A percentile compares a stretch with the other conserved stretches of the same genome.
These are phyloP conservation scores for Caprella mutica DNA, from an alignment of 2,888 invertebrate species.

Conservation along the genomic window DNA sequence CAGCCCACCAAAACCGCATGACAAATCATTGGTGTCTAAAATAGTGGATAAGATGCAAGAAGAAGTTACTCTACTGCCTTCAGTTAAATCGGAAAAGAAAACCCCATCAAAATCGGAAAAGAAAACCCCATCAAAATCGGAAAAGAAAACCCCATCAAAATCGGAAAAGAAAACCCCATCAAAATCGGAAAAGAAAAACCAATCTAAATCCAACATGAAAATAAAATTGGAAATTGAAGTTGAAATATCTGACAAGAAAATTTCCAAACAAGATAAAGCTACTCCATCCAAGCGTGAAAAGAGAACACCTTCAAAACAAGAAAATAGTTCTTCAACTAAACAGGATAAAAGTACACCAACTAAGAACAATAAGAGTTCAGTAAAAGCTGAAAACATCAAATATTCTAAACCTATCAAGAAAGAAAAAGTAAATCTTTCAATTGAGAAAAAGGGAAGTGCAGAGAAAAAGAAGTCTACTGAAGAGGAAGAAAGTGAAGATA, in stretches of 20 bases:
- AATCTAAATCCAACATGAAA: background rate
- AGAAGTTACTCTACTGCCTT: too few relatives aligned
- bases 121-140: background rate
- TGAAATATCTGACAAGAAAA: slow-evolving; percentile 1
- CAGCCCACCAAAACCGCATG: slow-evolving; percentile 21
- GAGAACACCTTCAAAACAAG: background rate
- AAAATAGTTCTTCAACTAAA: background rate
- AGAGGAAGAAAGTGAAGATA: background rate
- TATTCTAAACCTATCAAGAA: background rate
- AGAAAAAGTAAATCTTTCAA: background rate
- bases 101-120: background rate
- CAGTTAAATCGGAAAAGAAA: too few relatives aligned
- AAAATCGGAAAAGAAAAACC: too few relatives aligned
- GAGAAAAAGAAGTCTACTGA: background rate
- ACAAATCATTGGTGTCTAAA: too few relatives aligned
- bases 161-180: too few relatives aligned
- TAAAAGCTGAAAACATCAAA: background rate
- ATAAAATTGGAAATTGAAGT: background rate
- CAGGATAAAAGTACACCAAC: background rate
- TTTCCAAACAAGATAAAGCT: background rate
- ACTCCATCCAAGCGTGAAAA: background rate
- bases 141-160: too few relatives aligned
- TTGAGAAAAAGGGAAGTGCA: slow-evolving; percentile 9
- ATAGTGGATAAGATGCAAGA: too few relatives aligned
- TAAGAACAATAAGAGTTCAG: background rate